A percentile compares a stretch with the other conserved stretches of the same genome.
Conservation (phyloP, 1,140 invertebrate species). For the Thaumatotibia leucotreta region DNA sequence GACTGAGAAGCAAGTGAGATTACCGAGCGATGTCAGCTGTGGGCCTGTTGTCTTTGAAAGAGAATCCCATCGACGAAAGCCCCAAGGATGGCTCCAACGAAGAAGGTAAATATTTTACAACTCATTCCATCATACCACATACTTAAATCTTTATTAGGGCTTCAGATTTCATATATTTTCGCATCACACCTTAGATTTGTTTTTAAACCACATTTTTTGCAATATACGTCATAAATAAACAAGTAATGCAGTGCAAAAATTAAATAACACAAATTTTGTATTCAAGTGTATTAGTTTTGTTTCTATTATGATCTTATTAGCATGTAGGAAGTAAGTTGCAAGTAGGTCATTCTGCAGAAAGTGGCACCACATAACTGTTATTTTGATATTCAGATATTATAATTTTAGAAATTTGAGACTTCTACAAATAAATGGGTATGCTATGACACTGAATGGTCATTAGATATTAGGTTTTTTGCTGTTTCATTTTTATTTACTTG, state of each 20-base stretch:
- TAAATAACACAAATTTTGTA: not conserved
- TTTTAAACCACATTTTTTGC: not conserved
- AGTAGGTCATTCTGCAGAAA: conserved; percentile 13
- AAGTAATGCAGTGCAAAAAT: not conserved
- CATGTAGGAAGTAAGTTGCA: conserved; percentile 5
- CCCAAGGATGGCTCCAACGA: conserved; percentile 36
- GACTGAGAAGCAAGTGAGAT: conserved; percentile 66
- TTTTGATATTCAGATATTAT: not conserved
- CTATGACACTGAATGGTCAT: not conserved
- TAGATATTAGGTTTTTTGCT: not conserved
- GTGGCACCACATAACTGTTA: conserved; percentile 7
- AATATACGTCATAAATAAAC: not conserved
- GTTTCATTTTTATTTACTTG: not conserved
- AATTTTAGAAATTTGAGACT: not conserved
- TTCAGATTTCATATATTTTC: not conserved
- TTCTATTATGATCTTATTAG: conserved; percentile 6
- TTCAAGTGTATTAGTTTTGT: not conserved
- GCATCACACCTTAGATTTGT: not conserved
- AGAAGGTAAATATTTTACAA: conserved; percentile 33
- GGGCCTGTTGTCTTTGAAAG: conserved; percentile 68
- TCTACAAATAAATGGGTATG: not conserved
- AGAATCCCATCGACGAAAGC: conserved; percentile 63
- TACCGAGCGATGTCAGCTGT: conserved; percentile 75
- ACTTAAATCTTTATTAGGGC: not conserved
- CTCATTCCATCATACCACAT: not conserved